Evolutionary conservation across 1,140 invertebrate species (phyloP), one percentile per base, ranked within the genome.

Genomic region (Macrostomum lignano): DNA sequence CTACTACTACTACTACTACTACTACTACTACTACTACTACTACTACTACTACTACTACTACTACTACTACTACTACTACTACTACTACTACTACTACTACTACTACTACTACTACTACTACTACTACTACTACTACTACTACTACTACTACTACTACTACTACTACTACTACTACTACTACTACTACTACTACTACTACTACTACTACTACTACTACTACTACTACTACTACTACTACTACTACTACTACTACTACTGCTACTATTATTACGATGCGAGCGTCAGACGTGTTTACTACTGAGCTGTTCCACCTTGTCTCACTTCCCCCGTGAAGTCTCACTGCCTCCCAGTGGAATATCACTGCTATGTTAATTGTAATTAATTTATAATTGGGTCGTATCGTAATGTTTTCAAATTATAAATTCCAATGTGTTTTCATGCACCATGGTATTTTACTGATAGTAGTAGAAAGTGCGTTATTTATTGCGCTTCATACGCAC

Each of bases 211-310:
- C 26, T 29, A 29, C 26, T 10, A 29, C 26, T 29, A 29, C 26
- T 29, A 29, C 26, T 29, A 29, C 26, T 29, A 29, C 26, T 29
- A 29, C 26, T 29, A 29, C 26, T 29, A 29, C 26, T 29, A 29
- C 26, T 29, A 29, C 26, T 29, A 29, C 26, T 29, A 29, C 26
- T 29, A 29, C 10, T 29, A 29, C 19, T 29, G 26, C n/a, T n/a
- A n/a, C n/a, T n/a, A n/a, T n/a, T n/a, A n/a, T n/a, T n/a, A n/a
- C n/a, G n/a, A n/a, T n/a, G n/a, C n/a, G n/a, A n/a, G n/a, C n/a
- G n/a, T n/a, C n/a, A n/a, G n/a, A n/a, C n/a, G n/a, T n/a, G n/a
- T n/a, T n/a, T n/a, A n/a, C n/a, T n/a, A n/a, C n/a, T n/a, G n/a
- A n/a, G n/a, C n/a, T n/a, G n/a, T n/a, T n/a, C n/a, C n/a, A n/a